Base-by-base conservation (phyloP, 2,797 vertebrate species). In the Lerista edwardsae region DNA sequence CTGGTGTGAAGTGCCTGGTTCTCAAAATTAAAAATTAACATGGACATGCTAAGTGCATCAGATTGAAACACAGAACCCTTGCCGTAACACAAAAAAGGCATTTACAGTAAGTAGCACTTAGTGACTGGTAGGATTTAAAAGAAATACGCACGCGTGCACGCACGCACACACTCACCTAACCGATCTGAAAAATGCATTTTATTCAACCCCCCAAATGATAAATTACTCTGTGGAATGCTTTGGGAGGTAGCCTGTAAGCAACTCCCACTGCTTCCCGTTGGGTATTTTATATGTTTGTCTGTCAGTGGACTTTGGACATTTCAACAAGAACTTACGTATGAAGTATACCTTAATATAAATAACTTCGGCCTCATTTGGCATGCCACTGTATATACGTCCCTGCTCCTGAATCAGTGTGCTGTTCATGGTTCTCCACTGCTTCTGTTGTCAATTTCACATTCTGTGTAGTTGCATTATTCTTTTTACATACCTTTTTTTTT, bases 1-100 rank as follows among this genome's bases (percentile, higher is more conserved):
- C 0, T 82, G 90, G 92, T 93, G 91, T 93, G 90, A 95, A 94
- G 93, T 91, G 91, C 93, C 92, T 90, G 94, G 94, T 95, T 94
- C 93, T 93, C 93, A 93, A 95, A 93, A 95, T 96, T 95, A 96
- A 96, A 96, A 95, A 95, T 95, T 95, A 94, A 94, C 92, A 67
- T 86, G 91, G 91, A 93, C 93, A 92, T 65, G 89, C 89, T 93
- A 96, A 96, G 92, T 94, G 93, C 93, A 95, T 96, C 94, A 88
- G 93, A 90, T 5, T 89, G 94, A 94, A 95, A 95, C 87, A 90
- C 92, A 91, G 90, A 88, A 93, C 93, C 91, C 88, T 93, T 95
- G 88, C 92, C 84, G 36, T 91, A 89, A 94, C 93, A 94, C 92
- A 93, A 92, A 94, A 96, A 94, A 93, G 76, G 89, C 91, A 93